phyloP scores from a whole-genome alignment of 2,113 vertebrate genomes.

The Oryctolagus cuniculus region DNA sequence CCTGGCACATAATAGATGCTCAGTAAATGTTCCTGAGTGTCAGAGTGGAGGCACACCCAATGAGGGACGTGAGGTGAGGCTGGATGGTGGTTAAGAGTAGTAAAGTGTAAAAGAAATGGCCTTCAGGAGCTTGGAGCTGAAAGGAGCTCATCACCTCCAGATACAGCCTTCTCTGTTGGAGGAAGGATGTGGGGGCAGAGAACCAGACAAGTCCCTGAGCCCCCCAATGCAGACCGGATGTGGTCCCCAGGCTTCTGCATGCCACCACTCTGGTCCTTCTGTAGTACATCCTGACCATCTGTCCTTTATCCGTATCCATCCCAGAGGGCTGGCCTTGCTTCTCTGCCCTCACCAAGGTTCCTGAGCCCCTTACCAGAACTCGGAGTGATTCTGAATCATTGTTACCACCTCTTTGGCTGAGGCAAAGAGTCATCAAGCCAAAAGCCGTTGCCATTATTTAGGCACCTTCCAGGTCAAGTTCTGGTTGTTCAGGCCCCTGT shows the following conservation, averaged over 20 bases:
- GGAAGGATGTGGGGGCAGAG: neutral
- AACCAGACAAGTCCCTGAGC: accelerated
- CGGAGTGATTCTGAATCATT: neutral
- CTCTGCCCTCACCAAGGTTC: neutral
- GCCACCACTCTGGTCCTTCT: neutral
- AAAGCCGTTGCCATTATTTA: neutral
- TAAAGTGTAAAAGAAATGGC: neutral
- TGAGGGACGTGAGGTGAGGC: neutral
- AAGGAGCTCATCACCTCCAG: neutral
- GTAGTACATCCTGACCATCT: neutral
- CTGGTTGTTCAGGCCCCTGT: neutral
- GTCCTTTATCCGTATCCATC: neutral
- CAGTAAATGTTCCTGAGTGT: neutral
- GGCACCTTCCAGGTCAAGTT: neutral
- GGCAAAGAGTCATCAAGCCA: neutral
- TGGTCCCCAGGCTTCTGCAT: neutral
- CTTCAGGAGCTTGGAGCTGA: neutral
- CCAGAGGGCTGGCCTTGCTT: neutral
- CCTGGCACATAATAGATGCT: neutral
- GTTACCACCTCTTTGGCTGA: neutral
- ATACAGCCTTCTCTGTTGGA: neutral
- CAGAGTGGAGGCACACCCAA: neutral
- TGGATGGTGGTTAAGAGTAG: neutral
- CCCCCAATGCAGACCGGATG: neutral
- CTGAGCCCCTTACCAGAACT: neutral